Evolutionary conservation across 92 coral and sea anemone species (phyloP), one percentile per base, ranked within the genome.

Genomic region (Porites divaricata): DNA sequence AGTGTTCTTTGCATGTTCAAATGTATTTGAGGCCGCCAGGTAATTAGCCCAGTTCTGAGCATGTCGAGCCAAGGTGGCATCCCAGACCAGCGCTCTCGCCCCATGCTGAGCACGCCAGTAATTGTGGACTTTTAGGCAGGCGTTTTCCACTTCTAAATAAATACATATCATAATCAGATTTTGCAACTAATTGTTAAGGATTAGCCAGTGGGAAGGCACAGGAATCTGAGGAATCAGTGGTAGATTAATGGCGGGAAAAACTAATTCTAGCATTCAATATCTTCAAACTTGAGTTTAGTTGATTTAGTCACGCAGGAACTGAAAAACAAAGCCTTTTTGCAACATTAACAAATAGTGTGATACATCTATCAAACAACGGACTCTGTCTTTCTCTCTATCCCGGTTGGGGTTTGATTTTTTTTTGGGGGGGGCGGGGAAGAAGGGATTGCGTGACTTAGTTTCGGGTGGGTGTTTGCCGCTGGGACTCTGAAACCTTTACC

Each of bases 61-160:
- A 57, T 70, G 35, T n/a, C 13, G 84, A 59, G 84, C 85, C 85
- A 86, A 35, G 2, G 70, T 78, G 9, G 28, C 51, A 71, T 79
- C 79, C 72, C 82, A 86, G 3, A 48, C 65, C 72, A 86, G 77
- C 23, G 72, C 64, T 19, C 54, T 2, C 21, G 63, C 79, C 1
- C 50, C 64, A 58, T 86, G 89, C 1, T 22, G 77, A 69, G 79
- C 85, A 41, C 89, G 89, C 66, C 50, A 70, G 50, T 15, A 63
- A 69, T 86, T 86, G 52, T 86, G 89, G 79, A 79, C 85, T 48
- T 23, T 23, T 54, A 86, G 49, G 69, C 89, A 86, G 50, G 75
- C 79, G 67, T 20, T 10, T 45, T 74, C 64, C 66, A 63, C 81
- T 68, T 23, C 13, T 12, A 13, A 51, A 21, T 24, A 2, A 58